Evolutionary conservation across 1,140 invertebrate species (phyloP).

Genomic region (Papilio polyxenes): DNA sequence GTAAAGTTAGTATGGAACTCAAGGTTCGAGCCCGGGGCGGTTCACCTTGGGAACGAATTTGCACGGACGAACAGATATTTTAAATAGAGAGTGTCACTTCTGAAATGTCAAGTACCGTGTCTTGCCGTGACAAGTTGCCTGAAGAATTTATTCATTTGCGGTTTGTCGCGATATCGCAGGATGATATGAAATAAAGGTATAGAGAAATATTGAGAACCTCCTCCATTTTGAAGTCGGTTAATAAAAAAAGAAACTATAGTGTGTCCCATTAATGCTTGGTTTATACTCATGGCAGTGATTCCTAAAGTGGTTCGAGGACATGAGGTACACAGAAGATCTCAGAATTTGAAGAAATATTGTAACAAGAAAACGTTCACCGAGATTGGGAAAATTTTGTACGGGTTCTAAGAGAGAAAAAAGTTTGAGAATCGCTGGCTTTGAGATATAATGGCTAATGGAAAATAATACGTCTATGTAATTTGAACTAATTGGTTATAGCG

Average conservation of each 20-base stretch:
- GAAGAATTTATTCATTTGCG: slow-evolving; percentile 10
- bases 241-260: neutral
- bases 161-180: neutral
- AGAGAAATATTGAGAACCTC: neutral
- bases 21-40: slow-evolving; percentile 3
- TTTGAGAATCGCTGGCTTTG: too few species aligned
- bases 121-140: too few species aligned
- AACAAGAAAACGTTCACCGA: neutral
- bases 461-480: too few species aligned
- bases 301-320: too few species aligned
- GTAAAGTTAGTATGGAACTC: neutral
- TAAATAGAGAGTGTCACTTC: slow-evolving; percentile 22
- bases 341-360: too few species aligned
- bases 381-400: neutral
- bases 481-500: too few species aligned
- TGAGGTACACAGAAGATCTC: too few species aligned
- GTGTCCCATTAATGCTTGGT: neutral
- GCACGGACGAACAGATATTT: slow-evolving; percentile 17
- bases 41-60: slow-evolving; percentile 24
- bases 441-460: too few species aligned
- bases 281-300: neutral
- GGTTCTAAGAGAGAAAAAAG: neutral
- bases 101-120: slow-evolving; percentile 23
- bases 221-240: too few species aligned
- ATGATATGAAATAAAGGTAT: neutral